phyloP scores from a whole-genome alignment of 2,888 invertebrate genomes.

The Coremacera marginata region DNA sequence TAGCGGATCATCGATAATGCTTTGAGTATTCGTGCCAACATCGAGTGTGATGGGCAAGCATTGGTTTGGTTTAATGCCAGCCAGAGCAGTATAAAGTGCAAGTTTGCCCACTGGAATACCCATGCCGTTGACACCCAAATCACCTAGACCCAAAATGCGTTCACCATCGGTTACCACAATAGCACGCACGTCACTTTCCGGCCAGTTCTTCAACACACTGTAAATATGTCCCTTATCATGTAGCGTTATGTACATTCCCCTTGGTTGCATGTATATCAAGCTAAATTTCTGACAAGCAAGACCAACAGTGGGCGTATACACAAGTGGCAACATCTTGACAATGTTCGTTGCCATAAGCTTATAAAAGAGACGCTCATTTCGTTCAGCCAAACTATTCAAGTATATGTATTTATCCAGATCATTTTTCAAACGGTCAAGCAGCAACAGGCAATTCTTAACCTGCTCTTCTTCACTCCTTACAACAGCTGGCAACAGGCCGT shows the following conservation, averaged over 20 bases:
- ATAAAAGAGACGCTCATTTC: slow-evolving; percentile 97
- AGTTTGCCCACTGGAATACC: slow-evolving; percentile 99
- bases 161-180: slow-evolving; percentile 98
- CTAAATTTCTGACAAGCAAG: slow-evolving; percentile 98
- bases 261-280: slow-evolving; percentile 88
- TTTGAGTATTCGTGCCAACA: slow-evolving; percentile 91
- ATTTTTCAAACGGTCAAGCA: slow-evolving; percentile 86
- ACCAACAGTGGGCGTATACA: slow-evolving; percentile 99
- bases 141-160: slow-evolving; percentile 96
- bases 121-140: slow-evolving; percentile 98
- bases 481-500: slow-evolving; percentile 92
- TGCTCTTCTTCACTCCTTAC: slow-evolving; percentile 92
- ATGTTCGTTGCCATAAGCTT: slow-evolving; percentile 89
- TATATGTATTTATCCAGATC: slow-evolving; percentile 97
- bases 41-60: slow-evolving; percentile 94
- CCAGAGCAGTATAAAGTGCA: slow-evolving; percentile 95
- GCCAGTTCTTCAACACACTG: slow-evolving; percentile 88
- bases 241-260: slow-evolving; percentile 96
- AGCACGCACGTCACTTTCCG: slow-evolving; percentile 86
- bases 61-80: slow-evolving; percentile 95
- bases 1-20: slow-evolving; percentile 89
- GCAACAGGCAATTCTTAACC: slow-evolving; percentile 82
- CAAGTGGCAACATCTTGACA: slow-evolving; percentile 93
- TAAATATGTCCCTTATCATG: slow-evolving; percentile 96
- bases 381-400: slow-evolving; percentile 84